Conservation (phyloP, 2,888 invertebrate species). For the Hirudinaria manillensis region DNA sequence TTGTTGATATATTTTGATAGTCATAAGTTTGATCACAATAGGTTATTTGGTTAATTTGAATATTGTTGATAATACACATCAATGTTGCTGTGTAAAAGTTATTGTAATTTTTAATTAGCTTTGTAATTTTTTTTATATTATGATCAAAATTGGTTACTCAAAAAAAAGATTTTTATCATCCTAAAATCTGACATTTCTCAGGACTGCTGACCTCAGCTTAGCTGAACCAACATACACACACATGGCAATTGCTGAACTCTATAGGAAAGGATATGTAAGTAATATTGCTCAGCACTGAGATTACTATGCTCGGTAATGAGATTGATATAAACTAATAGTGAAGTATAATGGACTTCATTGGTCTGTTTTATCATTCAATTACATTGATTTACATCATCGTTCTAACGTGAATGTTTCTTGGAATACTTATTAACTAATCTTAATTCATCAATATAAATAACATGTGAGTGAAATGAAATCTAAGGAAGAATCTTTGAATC, state of each 20-base stretch:
- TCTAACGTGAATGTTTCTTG: not conserved
- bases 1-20: not conserved
- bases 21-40: too few relatives aligned
- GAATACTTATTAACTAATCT: not conserved
- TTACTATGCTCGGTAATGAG: not conserved
- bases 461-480: too few relatives aligned
- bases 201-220: constrained; percentile 50
- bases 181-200: constrained; percentile 46
- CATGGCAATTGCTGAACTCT: constrained; percentile 77
- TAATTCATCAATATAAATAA: too few relatives aligned
- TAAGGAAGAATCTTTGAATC: not conserved
- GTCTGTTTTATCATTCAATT: not conserved
- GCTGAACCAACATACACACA: constrained; percentile 88
- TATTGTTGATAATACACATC: not conserved
- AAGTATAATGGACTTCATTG: not conserved
- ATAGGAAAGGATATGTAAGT: constrained; percentile 59
- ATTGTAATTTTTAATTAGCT: too few relatives aligned
- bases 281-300: not conserved
- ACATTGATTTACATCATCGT: not conserved
- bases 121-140: not conserved
- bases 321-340: not conserved
- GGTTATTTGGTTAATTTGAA: too few relatives aligned
- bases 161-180: not conserved
- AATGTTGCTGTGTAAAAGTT: not conserved
- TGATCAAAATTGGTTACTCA: not conserved